Base-by-base conservation (phyloP, 2,888 invertebrate species). In the Eubasilissa splendida region DNA sequence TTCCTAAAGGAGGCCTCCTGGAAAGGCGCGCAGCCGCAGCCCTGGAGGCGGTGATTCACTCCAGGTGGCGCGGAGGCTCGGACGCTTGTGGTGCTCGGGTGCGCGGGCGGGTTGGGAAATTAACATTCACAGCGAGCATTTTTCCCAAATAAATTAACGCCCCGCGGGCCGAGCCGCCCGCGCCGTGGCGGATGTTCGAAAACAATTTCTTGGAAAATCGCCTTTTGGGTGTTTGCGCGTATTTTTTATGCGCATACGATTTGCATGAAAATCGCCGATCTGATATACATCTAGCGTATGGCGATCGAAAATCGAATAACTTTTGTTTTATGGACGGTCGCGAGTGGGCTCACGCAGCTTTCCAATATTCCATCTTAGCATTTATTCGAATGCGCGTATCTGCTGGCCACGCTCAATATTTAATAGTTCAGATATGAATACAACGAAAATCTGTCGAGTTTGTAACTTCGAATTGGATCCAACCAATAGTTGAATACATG, bases 171-270 rank as follows among this genome's bases (percentile, higher is more conserved):
- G 22, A 22, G 58, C 58, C 56, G 52, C 65, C 10, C 33, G 22
- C 11, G 58, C 58, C 56, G 52, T 73, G 58, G 80, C 80, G 80
- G 80, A 80, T 80, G 59, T 58, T 54, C 53, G 65, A 73, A 50
- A 42, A 14, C 31, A 59, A 22, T 77, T 80, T 77, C 73, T 22
- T 58, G 58, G 76, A 80, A 42, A 52, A 42, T 73, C 42, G 12
- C 59, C 58, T 60, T 71, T 78, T 60, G 60, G 63, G 52, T 50
- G 50, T 78, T 78, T 71, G 71, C 71, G 50, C 63, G 22, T 52
- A 33, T 74, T 74, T 79, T 79, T 71, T 68, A 68, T 68, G 68
- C 68, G 68, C 68, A 52, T 68, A 33, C 50, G 42, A n/a, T 68
- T 68, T 50, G 10, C 42, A 14, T 68, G 1, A 52, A 42, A 10